Conservation (phyloP, 2,888 invertebrate genomes). For the Exephanes ischioxanthus region DNA sequence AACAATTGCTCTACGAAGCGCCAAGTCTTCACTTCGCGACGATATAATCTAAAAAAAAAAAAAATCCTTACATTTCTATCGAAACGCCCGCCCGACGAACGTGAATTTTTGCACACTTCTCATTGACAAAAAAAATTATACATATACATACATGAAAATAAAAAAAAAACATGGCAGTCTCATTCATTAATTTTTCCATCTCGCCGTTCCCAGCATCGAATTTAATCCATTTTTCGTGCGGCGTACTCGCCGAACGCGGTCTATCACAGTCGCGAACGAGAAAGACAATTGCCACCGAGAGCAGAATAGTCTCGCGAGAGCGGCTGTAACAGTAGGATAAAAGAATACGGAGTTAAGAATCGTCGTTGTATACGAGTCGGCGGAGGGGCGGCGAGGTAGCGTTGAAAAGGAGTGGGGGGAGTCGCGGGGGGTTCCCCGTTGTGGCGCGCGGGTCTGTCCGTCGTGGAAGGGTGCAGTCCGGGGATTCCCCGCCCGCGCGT, state of each 20-base stretch:
- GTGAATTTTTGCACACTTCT: constrained; percentile 11
- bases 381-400: constrained; percentile 42
- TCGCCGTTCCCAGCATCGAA: constrained; percentile 43
- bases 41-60: background rate
- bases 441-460: constrained; percentile 7
- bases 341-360: constrained; percentile 80
- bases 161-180: constrained; percentile 1
- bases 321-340: constrained; percentile 79
- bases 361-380: constrained; percentile 55
- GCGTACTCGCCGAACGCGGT: constrained; percentile 3
- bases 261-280: constrained; percentile 28
- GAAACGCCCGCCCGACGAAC: background rate
- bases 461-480: constrained; percentile 40
- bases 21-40: background rate
- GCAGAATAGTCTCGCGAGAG: constrained; percentile 74
- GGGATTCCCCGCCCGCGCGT: constrained; percentile 34
- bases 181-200: constrained; percentile 32
- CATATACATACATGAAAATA: background rate
- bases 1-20: constrained; percentile 11
- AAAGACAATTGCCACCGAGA: constrained; percentile 39
- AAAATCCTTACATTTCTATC: background rate
- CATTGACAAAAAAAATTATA: background rate
- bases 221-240: constrained; percentile 46
- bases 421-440: constrained; percentile 27
- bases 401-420: background rate